Conservation (phyloP, 2,113 vertebrate species). For the Entosphenus tridentatus region DNA sequence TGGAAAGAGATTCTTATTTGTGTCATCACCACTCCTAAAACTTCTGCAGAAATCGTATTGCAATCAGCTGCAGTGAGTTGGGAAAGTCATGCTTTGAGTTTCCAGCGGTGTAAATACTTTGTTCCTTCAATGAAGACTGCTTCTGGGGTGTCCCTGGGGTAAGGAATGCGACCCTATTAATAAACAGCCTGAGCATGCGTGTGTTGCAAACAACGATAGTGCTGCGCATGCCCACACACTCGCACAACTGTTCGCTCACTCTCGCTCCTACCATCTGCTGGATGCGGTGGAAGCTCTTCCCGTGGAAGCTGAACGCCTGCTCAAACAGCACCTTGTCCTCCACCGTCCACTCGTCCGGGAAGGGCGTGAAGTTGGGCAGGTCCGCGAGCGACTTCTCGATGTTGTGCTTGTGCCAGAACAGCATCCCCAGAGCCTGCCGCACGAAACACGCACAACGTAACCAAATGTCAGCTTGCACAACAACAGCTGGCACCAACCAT, state of each 20-base stretch:
- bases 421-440: slow-evolving; percentile 74
- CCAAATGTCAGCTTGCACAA: too few species aligned
- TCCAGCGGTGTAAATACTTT: background rate
- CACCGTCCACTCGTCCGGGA: slow-evolving; percentile 95
- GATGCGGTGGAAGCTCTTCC: slow-evolving; percentile 97
- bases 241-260: too few species aligned
- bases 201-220: background rate
- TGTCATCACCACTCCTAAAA: background rate
- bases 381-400: slow-evolving; percentile 92
- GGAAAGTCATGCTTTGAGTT: background rate
- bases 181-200: background rate
- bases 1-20: background rate
- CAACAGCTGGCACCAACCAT: too few species aligned
- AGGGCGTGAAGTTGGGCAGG: slow-evolving; percentile 93
- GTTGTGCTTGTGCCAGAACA: slow-evolving; percentile 98
- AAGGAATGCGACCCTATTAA: background rate
- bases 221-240: background rate
- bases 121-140: background rate
- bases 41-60: background rate
- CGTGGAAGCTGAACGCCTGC: slow-evolving; percentile 96
- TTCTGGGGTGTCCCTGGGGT: background rate
- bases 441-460: slow-evolving; percentile 12
- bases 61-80: background rate
- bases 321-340: slow-evolving; percentile 97
- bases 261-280: slow-evolving; percentile 73